These are phyloP conservation scores for Phania funesta DNA, from an alignment of 2,888 invertebrate genomes.

Conservation along the genomic window DNA sequence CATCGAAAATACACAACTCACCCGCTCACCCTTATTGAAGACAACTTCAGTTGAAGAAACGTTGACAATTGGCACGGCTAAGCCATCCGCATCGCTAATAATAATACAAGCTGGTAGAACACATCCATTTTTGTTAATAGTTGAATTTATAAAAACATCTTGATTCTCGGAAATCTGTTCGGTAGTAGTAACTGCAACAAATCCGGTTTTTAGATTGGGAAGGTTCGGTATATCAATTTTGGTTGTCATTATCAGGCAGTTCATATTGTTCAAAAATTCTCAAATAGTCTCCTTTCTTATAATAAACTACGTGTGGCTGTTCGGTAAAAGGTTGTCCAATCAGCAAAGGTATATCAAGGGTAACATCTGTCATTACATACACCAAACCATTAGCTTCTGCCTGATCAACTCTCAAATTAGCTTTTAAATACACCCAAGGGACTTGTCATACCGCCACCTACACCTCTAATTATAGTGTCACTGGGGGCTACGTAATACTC, in stretches of 20 bases:
- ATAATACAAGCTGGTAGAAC: too few relatives aligned
- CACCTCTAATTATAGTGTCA: neutral
- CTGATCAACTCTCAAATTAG: neutral
- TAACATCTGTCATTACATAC: too few relatives aligned
- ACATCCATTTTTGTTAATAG: too few relatives aligned
- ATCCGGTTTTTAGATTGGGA: neutral
- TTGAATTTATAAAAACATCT: too few relatives aligned
- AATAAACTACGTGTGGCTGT: neutral
- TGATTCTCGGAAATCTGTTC: too few relatives aligned
- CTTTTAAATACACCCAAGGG: neutral
- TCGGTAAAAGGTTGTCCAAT: too few relatives aligned
- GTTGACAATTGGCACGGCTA: too few relatives aligned
- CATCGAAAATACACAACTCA: too few relatives aligned
- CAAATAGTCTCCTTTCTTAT: neutral
- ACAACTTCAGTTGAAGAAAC: too few relatives aligned
- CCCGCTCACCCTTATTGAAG: too few relatives aligned
- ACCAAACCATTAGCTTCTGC: neutral
- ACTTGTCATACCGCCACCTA: neutral
- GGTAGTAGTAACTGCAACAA: neutral
- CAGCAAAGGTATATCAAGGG: too few relatives aligned
- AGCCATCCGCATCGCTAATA: too few relatives aligned
- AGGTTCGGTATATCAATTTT: neutral
- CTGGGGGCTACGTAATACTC: neutral
- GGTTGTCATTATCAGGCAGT: neutral
- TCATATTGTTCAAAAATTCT: neutral